Conservation (phyloP, 2,888 invertebrate genomes). For the Tenodera sinensis region DNA sequence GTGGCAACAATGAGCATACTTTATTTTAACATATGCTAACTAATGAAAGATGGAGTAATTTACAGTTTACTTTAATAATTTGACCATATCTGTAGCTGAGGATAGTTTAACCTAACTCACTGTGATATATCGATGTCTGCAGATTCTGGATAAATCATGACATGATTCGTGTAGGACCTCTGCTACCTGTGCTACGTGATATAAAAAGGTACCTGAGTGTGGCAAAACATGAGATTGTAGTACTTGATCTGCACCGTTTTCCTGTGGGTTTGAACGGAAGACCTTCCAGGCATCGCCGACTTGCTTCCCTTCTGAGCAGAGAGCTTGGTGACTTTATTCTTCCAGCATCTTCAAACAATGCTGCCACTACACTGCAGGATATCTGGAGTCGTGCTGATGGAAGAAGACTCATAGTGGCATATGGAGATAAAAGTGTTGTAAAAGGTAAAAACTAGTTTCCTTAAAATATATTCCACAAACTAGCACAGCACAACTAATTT, state of each 20-base stretch:
- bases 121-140: slow-evolving; percentile 35
- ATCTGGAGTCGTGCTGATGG: slow-evolving; percentile 49
- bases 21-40: too few relatives aligned
- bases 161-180: slow-evolving; percentile 63
- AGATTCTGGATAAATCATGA: slow-evolving; percentile 75
- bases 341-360: slow-evolving; percentile 48
- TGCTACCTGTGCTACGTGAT: slow-evolving; percentile 63
- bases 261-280: slow-evolving; percentile 61
- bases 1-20: too few relatives aligned
- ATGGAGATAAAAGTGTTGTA: slow-evolving; percentile 52
- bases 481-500: not conserved
- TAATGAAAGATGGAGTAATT: too few relatives aligned
- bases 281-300: slow-evolving; percentile 51
- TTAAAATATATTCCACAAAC: not conserved
- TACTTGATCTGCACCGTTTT: slow-evolving; percentile 80
- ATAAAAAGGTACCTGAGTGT: slow-evolving; percentile 63
- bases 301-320: slow-evolving; percentile 53
- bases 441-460: slow-evolving; percentile 38
- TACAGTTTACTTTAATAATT: too few relatives aligned
- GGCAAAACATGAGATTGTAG: slow-evolving; percentile 67
- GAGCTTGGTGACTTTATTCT: slow-evolving; percentile 57
- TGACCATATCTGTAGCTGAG: too few relatives aligned
- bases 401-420: slow-evolving; percentile 57
- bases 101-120: not conserved
- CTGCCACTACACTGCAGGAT: slow-evolving; percentile 55